These are phyloP conservation scores for Pristionchus exspectatus DNA, from an alignment of 2,888 invertebrate genomes.

Conservation along the genomic window DNA sequence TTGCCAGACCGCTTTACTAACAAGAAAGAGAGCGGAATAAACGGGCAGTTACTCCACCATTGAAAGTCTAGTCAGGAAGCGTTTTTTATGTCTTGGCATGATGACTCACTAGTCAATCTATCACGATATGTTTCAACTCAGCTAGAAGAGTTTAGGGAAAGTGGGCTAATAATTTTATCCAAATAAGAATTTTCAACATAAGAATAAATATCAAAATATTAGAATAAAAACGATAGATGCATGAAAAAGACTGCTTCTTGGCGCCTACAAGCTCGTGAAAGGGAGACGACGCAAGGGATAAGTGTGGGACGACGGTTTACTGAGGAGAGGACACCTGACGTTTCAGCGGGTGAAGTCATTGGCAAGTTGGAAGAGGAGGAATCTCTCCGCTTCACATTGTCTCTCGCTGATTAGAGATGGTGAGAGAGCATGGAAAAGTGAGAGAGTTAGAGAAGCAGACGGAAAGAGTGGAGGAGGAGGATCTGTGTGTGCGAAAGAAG, in stretches of 20 bases:
- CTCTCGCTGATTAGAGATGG: background rate
- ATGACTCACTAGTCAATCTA: too few species aligned
- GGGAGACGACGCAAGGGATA: background rate
- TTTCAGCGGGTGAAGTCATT: background rate
- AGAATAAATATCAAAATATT: too few species aligned
- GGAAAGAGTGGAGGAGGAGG: background rate
- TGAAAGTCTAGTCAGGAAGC: too few species aligned
- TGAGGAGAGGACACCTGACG: constrained; percentile 6
- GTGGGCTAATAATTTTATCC: too few species aligned
- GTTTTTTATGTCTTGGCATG: too few species aligned
- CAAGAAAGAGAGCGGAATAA: too few species aligned
- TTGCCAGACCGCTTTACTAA: too few species aligned
- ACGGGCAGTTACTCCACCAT: too few species aligned
- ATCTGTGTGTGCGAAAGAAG: background rate
- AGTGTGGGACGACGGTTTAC: constrained; percentile 25
- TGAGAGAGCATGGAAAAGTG: background rate
- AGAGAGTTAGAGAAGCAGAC: constrained; percentile 4
- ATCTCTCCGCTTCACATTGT: background rate
- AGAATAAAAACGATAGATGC: background rate
- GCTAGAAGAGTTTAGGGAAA: too few species aligned
- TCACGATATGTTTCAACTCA: too few species aligned
- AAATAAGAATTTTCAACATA: too few species aligned
- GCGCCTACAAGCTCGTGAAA: background rate
- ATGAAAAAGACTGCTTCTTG: background rate
- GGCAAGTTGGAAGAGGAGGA: background rate